Evolutionary conservation across 2,888 invertebrate species (phyloP).

Genomic region (Parelbella ahira): DNA sequence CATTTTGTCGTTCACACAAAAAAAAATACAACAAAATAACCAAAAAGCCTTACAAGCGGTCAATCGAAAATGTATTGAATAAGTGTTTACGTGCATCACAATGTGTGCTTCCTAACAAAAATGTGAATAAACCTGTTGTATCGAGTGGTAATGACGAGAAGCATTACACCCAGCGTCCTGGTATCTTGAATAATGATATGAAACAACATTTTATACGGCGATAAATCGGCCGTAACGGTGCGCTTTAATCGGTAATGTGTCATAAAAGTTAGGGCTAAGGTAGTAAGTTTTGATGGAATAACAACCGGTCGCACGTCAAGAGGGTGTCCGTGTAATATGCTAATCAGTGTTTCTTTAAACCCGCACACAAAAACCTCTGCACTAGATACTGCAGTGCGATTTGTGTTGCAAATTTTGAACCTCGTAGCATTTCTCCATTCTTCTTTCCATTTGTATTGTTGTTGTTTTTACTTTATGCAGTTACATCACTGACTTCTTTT

Average conservation of each 20-base stretch:
- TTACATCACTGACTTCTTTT: constrained; percentile 21
- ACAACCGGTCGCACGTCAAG: constrained; percentile 44
- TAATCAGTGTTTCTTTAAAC: constrained; percentile 73
- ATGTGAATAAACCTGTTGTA: constrained; percentile 35
- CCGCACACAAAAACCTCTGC: constrained; percentile 77
- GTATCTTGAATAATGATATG: constrained; percentile 63
- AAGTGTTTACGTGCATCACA: constrained; percentile 33
- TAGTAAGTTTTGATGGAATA: constrained; percentile 39
- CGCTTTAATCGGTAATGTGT: constrained; percentile 67
- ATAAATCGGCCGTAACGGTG: constrained; percentile 68
- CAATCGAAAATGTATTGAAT: constrained; percentile 37
- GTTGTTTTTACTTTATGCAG: constrained; percentile 12
- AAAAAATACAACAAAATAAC: constrained; percentile 57
- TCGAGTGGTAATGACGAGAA: constrained; percentile 40
- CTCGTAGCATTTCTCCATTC: constrained; percentile 18
- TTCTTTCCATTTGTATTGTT: constrained; percentile 2
- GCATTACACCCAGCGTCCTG: constrained; percentile 49
- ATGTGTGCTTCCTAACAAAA: constrained; percentile 31
- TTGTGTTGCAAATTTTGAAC: constrained; percentile 72
- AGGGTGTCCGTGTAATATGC: constrained; percentile 68
- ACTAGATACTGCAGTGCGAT: constrained; percentile 79
- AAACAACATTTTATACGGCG: constrained; percentile 66
- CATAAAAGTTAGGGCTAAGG: constrained; percentile 46
- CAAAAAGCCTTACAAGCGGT: constrained; percentile 46
- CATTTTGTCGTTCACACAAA: constrained; percentile 40